Evolutionary conservation across 2,888 invertebrate species (phyloP).

Genomic region (Drosophila austrosaltans): DNA sequence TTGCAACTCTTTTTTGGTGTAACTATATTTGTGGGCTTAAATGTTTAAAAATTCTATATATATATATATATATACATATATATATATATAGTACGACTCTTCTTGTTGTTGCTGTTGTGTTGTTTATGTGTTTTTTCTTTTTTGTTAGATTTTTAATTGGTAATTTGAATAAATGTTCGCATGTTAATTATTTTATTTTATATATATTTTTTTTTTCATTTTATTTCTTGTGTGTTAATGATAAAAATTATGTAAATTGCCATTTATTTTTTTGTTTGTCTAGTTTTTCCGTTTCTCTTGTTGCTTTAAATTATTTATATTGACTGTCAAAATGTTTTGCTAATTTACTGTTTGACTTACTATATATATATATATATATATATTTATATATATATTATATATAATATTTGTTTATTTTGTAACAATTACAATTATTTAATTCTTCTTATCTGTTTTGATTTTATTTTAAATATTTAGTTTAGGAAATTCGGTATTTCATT

Average conservation of each 20-base stretch:
- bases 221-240: slow-evolving; percentile 13
- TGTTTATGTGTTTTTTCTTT: too few species aligned
- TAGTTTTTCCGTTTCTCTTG: slow-evolving; percentile 42
- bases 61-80: too few species aligned
- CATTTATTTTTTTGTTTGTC: slow-evolving; percentile 27
- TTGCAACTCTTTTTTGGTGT: not conserved
- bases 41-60: not conserved
- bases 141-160: slow-evolving; percentile 13
- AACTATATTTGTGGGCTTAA: not conserved
- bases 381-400: slow-evolving; percentile 30
- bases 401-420: slow-evolving; percentile 35
- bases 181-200: slow-evolving; percentile 12
- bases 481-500: slow-evolving; percentile 71
- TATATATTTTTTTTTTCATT: slow-evolving; percentile 13
- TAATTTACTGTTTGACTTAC: slow-evolving; percentile 45
- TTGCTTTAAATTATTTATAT: slow-evolving; percentile 28
- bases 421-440: slow-evolving; percentile 61
- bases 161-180: slow-evolving; percentile 23
- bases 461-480: slow-evolving; percentile 39
- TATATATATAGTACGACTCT: slow-evolving; percentile 4
- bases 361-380: slow-evolving; percentile 13
- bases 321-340: slow-evolving; percentile 57
- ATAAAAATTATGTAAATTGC: slow-evolving; percentile 11
- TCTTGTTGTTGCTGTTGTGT: not conserved
- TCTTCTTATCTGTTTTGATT: not conserved